Conservation (phyloP, 2,888 invertebrate genomes). For the Erebia ligea region DNA sequence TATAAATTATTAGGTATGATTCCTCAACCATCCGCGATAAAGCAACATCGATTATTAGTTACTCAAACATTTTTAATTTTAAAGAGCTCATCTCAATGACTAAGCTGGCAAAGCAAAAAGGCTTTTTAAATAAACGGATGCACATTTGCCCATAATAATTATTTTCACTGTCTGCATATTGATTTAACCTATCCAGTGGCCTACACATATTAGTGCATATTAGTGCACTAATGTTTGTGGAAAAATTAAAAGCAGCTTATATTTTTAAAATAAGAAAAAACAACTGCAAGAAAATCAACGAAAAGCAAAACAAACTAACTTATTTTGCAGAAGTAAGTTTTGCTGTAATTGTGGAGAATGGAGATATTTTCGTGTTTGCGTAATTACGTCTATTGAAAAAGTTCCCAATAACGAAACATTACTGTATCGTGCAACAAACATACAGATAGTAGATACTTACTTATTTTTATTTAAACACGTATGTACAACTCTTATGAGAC, state of each 20-base stretch:
- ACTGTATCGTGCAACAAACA: neutral
- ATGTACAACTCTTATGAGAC: constrained; percentile 10
- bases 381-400: neutral
- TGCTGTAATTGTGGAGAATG: neutral
- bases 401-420: neutral
- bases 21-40: neutral
- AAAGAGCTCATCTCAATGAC: neutral
- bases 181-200: too few species aligned
- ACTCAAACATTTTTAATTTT: neutral
- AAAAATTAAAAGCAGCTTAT: too few species aligned
- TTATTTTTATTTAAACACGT: neutral
- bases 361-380: neutral
- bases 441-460: neutral
- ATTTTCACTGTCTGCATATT: neutral
- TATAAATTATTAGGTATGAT: too few species aligned
- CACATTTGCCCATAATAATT: neutral
- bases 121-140: neutral
- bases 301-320: neutral
- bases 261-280: neutral
- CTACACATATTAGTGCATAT: too few species aligned
- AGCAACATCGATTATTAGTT: too few species aligned
- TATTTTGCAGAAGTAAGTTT: neutral
- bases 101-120: neutral
- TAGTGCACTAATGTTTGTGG: too few species aligned
- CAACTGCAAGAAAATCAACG: neutral